Evolutionary conservation across 1,140 invertebrate species (phyloP).

Genomic region (Pogonomyrmex californicus): DNA sequence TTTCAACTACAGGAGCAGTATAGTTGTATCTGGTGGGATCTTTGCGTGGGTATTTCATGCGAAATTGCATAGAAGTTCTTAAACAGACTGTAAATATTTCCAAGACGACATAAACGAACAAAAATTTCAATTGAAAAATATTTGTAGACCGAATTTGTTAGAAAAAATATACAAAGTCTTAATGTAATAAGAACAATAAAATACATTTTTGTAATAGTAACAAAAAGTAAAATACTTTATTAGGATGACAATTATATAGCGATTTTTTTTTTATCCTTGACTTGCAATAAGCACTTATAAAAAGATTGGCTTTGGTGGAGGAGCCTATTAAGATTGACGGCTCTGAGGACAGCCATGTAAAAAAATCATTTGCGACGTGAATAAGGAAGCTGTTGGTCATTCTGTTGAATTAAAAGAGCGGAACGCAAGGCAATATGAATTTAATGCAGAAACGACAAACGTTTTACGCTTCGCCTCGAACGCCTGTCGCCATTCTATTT

Average conservation of each 20-base stretch:
- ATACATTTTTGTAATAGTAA: background rate
- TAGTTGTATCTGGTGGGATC: slow-evolving; percentile 61
- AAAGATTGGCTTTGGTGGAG: background rate
- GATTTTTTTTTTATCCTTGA: background rate
- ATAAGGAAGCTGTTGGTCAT: background rate
- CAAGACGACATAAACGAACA: background rate
- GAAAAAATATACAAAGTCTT: background rate
- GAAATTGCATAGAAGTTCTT: background rate
- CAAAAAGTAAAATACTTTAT: background rate
- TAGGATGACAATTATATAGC: background rate
- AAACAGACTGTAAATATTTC: slow-evolving; percentile 2
- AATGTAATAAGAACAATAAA: background rate
- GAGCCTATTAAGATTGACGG: background rate
- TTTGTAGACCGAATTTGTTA: background rate
- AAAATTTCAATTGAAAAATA: background rate
- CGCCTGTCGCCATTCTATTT: slow-evolving; percentile 66
- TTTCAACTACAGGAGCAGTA: slow-evolving; percentile 66
- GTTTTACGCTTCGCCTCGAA: slow-evolving; percentile 27
- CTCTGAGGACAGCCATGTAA: background rate
- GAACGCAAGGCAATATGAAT: background rate
- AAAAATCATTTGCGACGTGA: background rate
- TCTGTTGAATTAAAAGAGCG: slow-evolving; percentile 9
- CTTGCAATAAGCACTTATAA: background rate
- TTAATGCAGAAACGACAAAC: slow-evolving; percentile 23
- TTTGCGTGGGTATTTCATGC: slow-evolving; percentile 64